Conservation (phyloP, 2,797 vertebrate species). For the Siniperca scherzeri region DNA sequence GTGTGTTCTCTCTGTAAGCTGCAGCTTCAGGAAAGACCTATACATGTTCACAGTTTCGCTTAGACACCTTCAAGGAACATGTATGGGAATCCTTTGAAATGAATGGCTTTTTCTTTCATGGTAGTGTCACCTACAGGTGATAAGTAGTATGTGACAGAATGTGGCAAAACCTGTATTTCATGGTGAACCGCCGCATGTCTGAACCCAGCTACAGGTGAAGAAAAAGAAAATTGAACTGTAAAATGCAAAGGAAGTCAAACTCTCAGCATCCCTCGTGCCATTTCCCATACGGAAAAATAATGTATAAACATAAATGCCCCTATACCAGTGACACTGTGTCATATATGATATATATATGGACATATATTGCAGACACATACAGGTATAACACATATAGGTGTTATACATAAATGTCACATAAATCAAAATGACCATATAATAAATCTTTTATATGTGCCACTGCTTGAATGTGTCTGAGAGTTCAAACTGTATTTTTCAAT, state of each 20-base stretch:
- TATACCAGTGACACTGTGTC: no score
- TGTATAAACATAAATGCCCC: no score
- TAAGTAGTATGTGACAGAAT: neutral
- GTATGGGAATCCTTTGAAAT: neutral
- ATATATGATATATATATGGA: no score
- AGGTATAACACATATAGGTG: no score
- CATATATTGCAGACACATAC: no score
- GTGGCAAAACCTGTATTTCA: constrained; percentile 5
- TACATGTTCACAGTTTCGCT: neutral
- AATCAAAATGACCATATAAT: no score
- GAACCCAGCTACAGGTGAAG: neutral
- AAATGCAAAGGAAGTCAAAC: neutral
- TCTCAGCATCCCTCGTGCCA: neutral
- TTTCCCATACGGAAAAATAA: neutral
- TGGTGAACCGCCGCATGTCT: neutral
- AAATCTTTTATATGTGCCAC: no score
- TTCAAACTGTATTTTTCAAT: no score
- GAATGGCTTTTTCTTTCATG: neutral
- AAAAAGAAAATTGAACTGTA: neutral
- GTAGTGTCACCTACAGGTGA: neutral
- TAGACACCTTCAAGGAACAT: neutral
- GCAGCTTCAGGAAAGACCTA: neutral
- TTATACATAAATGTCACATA: no score
- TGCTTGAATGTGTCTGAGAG: no score
- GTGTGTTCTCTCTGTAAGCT: neutral